Conservation (phyloP, 2,888 invertebrate species). For the Morpho helenor region DNA sequence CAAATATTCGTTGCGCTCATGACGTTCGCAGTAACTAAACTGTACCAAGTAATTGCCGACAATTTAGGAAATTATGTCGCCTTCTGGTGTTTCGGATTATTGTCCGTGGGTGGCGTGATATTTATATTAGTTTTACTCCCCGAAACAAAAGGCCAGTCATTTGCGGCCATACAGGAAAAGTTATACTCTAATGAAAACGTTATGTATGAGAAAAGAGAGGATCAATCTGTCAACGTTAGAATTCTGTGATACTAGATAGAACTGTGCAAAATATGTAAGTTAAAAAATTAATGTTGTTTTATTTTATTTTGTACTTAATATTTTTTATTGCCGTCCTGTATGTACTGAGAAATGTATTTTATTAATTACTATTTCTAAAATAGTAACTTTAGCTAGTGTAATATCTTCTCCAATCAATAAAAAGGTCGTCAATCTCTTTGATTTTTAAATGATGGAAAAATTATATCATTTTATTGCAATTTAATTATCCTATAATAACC, state of each 20-base stretch:
- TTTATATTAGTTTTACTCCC: conserved; percentile 75
- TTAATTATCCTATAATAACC: no score
- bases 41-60: conserved; percentile 76
- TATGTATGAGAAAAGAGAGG: conserved; percentile 54
- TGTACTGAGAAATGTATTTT: background rate
- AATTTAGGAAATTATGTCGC: conserved; percentile 72
- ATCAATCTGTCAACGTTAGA: conserved; percentile 53
- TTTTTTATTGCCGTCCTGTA: conserved; percentile 11
- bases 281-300: conserved; percentile 20
- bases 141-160: conserved; percentile 81
- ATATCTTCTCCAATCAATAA: no score
- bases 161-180: conserved; percentile 78
- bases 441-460: no score
- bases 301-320: conserved; percentile 12
- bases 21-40: conserved; percentile 79
- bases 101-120: conserved; percentile 72
- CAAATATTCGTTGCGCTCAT: conserved; percentile 80
- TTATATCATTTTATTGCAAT: no score
- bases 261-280: conserved; percentile 22
- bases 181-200: conserved; percentile 59
- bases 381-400: no score
- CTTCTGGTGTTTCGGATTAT: conserved; percentile 75
- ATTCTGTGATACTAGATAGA: conserved; percentile 31
- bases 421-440: no score
- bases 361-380: no score